Evolutionary conservation across 2,797 vertebrate species (phyloP), one percentile per base, ranked within the genome.

Genomic region (Gallinago solitaria): DNA sequence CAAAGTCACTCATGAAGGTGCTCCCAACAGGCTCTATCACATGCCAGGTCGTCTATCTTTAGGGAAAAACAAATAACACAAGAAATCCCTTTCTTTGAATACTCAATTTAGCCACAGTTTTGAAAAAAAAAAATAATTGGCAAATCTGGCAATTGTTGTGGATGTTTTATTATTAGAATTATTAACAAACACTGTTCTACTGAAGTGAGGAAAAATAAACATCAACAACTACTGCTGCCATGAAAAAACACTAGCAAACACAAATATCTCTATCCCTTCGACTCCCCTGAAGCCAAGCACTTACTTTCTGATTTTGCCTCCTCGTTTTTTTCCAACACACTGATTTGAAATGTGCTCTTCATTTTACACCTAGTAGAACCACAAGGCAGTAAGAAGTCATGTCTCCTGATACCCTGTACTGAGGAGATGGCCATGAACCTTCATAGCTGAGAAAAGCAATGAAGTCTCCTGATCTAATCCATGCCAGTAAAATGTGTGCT

Each of bases 131-230:
- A 48, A 74, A 33, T 83, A 69, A 45, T 3, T 71, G 56, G 61
- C 79, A 95, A 86, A 92, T 93, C 61, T 94, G 80, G 41, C 77
- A 73, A 78, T 95, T 93, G 69, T 90, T 95, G 71, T 84, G 75
- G 83, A 77, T 96, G 78, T 92, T 96, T 95, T 92, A 89, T 95
- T 96, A 95, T 94, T 94, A 83, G 94, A 92, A 84, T 94, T 93
- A 96, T 95, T 96, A 96, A 90, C 81, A 95, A 96, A 95, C 71
- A 94, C 81, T 95, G 79, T 63, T 95, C 81, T 83, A 41, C 81
- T 89, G 68, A 94, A 93, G 50, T 53, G 70, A 89, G 53, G 87
- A 87, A 96, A 96, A 97, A 97, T 92, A 96, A 96, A 96, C 50
- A 96, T 95, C 95, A 96, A 95, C 93, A 95, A 74, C 45, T 91